Conservation (phyloP, 1,140 invertebrate species). For the Drosophila trapezifrons region DNA sequence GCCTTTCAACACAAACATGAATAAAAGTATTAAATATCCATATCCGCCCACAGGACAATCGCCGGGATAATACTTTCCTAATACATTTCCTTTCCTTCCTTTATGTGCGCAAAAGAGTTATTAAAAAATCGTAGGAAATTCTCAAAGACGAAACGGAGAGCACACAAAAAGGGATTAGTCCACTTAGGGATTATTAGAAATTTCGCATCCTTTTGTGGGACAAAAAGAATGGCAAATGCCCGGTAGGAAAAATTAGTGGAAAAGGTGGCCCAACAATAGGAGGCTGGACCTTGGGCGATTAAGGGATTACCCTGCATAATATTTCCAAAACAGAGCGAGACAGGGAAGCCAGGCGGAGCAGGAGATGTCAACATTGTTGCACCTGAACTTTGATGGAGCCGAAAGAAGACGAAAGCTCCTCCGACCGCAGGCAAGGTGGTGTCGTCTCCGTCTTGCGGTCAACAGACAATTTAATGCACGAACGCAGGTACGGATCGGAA, state of each 20-base stretch:
- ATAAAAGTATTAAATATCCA: conserved; percentile 79
- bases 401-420: conserved; percentile 63
- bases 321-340: conserved; percentile 68
- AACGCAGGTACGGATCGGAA: conserved; percentile 60
- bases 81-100: conserved; percentile 34
- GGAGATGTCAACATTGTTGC: conserved; percentile 74
- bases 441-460: conserved; percentile 53
- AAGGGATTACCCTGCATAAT: conserved; percentile 79
- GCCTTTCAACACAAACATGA: conserved; percentile 39
- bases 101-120: conserved; percentile 65
- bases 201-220: conserved; percentile 49
- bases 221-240: conserved; percentile 24
- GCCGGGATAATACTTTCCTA: conserved; percentile 50
- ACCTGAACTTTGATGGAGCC: conserved; percentile 68
- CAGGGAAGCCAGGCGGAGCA: background rate
- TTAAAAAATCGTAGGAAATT: conserved; percentile 56
- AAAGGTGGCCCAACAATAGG: conserved; percentile 45
- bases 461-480: conserved; percentile 73
- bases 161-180: conserved; percentile 75
- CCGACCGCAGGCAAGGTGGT: conserved; percentile 30
- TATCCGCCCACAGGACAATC: conserved; percentile 79
- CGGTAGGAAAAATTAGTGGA: conserved; percentile 75
- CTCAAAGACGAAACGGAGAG: conserved; percentile 33
- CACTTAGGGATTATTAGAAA: conserved; percentile 78
- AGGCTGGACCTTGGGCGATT: conserved; percentile 58